Evolutionary conservation across 2,797 vertebrate species (phyloP).

Genomic region (Okamejei kenojei): DNA sequence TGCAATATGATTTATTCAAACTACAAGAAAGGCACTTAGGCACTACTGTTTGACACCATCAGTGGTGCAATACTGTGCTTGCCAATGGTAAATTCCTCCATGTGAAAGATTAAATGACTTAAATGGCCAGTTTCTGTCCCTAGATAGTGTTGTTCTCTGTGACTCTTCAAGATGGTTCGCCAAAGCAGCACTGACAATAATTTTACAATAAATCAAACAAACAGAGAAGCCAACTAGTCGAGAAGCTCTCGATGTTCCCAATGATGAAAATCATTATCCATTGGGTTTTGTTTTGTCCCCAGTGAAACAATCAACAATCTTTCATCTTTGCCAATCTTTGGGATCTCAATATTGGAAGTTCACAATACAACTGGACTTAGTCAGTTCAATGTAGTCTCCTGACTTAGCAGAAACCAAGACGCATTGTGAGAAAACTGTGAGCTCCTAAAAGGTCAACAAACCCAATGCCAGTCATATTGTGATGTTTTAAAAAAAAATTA

Average conservation of each 20-base stretch:
- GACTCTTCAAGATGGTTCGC: neutral
- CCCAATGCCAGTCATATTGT: neutral
- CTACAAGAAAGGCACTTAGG: neutral
- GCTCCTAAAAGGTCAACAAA: neutral
- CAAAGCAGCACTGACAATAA: neutral
- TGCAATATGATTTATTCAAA: neutral
- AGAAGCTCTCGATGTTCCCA: neutral
- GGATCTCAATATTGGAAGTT: neutral
- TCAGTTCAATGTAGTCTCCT: neutral
- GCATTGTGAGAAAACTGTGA: constrained; percentile 14
- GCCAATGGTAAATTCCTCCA: neutral
- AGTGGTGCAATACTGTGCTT: neutral
- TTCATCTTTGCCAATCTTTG: neutral
- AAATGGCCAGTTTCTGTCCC: too few species aligned
- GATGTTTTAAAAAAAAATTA: neutral
- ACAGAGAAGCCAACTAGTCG: neutral
- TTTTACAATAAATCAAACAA: neutral
- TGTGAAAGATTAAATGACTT: too few species aligned
- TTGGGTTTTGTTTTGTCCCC: too few species aligned
- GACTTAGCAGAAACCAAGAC: neutral
- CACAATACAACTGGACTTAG: neutral
- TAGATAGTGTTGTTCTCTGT: too few species aligned
- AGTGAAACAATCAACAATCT: neutral
- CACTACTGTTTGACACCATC: neutral
- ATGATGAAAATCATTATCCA: neutral